phyloP scores from a whole-genome alignment of 2,888 invertebrate genomes.

The Exocentrus adspersus region DNA sequence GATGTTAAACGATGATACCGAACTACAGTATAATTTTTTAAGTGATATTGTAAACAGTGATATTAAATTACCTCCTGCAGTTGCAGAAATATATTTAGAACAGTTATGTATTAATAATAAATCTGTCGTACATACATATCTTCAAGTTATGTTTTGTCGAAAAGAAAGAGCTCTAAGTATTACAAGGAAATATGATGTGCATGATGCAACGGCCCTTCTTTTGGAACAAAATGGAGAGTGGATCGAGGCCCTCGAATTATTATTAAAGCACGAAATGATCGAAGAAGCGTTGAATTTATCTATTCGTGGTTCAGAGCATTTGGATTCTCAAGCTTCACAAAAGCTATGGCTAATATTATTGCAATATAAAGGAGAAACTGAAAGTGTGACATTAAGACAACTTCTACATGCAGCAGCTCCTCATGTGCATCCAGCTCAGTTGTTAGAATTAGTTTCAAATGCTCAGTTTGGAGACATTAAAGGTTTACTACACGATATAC shows the following conservation, averaged over 20 bases:
- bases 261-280: conserved; percentile 63
- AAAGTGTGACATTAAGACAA: conserved; percentile 62
- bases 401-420: conserved; percentile 68
- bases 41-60: conserved; percentile 66
- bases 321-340: conserved; percentile 63
- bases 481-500: conserved; percentile 72
- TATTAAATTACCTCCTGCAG: conserved; percentile 61
- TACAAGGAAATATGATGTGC: conserved; percentile 70
- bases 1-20: conserved; percentile 61
- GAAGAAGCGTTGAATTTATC: conserved; percentile 62
- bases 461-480: conserved; percentile 73
- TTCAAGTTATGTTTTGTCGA: conserved; percentile 67
- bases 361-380: conserved; percentile 62
- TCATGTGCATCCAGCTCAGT: conserved; percentile 68
- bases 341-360: conserved; percentile 66
- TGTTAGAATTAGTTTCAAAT: conserved; percentile 69
- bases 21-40: conserved; percentile 68
- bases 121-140: conserved; percentile 63
- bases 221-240: conserved; percentile 81
- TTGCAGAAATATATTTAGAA: conserved; percentile 71
- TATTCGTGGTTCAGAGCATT: conserved; percentile 63
- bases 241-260: conserved; percentile 74
- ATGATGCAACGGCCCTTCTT: conserved; percentile 76
- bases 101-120: conserved; percentile 71
- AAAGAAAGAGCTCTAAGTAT: conserved; percentile 73